Evolutionary conservation across 2,797 vertebrate species (phyloP).

Genomic region (Phrynocephalus forsythii): DNA sequence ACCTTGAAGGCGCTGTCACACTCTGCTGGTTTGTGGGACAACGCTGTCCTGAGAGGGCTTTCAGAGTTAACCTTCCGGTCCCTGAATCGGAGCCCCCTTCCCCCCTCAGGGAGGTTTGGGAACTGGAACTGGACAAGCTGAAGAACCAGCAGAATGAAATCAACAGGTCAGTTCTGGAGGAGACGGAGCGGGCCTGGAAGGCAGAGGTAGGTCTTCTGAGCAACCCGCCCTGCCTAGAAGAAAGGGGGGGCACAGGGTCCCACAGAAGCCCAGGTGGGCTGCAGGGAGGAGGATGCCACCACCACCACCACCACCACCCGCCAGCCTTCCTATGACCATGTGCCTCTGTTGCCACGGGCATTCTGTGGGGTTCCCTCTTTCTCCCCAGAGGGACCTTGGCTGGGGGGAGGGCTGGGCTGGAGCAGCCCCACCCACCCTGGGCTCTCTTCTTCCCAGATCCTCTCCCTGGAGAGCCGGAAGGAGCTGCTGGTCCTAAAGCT

Average conservation of each 20-base stretch:
- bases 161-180: constrained; percentile 79
- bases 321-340: background rate
- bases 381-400: too few species aligned
- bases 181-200: constrained; percentile 80
- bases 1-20: background rate
- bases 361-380: too few species aligned
- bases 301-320: too few species aligned
- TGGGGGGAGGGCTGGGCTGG: too few species aligned
- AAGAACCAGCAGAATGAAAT: constrained; percentile 81
- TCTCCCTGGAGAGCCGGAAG: constrained; percentile 82
- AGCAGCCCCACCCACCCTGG: too few species aligned
- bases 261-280: background rate
- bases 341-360: too few species aligned
- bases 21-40: too few species aligned
- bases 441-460: constrained; percentile 69
- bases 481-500: constrained; percentile 82
- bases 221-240: background rate
- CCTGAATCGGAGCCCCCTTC: background rate
- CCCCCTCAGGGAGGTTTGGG: constrained; percentile 79
- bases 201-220: constrained; percentile 76
- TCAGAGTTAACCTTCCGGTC: background rate
- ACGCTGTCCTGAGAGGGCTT: too few species aligned
- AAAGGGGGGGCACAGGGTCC: too few species aligned
- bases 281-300: too few species aligned
- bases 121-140: constrained; percentile 81